Percentiles rank a stretch among this genome's conserved stretches.
These are phyloP conservation scores for Phycodurus eques DNA, from an alignment of 2,113 vertebrate genomes.

Conservation along the genomic window DNA sequence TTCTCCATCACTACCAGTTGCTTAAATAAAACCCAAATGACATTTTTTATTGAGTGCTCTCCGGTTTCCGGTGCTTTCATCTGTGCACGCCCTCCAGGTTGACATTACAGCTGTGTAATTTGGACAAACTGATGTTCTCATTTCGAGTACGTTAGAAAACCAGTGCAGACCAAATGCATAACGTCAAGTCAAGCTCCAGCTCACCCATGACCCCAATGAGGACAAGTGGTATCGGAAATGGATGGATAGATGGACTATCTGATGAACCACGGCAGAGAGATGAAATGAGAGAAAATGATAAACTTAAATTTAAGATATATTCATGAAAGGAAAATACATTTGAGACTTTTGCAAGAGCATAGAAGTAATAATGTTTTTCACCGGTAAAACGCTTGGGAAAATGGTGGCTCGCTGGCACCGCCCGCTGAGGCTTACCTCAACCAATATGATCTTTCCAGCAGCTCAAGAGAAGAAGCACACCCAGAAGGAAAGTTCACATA, in stretches of 20 bases:
- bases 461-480: neutral
- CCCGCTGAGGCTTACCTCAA: conserved; percentile 1
- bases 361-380: neutral
- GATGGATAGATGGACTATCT: neutral
- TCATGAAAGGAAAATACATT: neutral
- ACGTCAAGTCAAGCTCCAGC: neutral
- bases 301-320: neutral
- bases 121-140: conserved; percentile 1
- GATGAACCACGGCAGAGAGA: neutral
- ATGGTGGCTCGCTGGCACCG: neutral
- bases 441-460: neutral
- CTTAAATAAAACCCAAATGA: conserved; percentile 6
- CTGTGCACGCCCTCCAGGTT: neutral
- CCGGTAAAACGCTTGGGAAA: neutral
- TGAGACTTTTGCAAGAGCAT: neutral
- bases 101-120: conserved; percentile 5
- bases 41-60: neutral
- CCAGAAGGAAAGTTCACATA: conserved; percentile 7
- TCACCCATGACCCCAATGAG: neutral
- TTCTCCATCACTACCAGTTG: neutral
- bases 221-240: neutral
- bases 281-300: no score
- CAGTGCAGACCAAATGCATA: neutral
- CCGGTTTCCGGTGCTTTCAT: conserved; percentile 7
- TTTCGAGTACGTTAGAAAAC: neutral